phyloP scores from a whole-genome alignment of 2,797 vertebrate species.

The Dendrocincla tyrannina region DNA sequence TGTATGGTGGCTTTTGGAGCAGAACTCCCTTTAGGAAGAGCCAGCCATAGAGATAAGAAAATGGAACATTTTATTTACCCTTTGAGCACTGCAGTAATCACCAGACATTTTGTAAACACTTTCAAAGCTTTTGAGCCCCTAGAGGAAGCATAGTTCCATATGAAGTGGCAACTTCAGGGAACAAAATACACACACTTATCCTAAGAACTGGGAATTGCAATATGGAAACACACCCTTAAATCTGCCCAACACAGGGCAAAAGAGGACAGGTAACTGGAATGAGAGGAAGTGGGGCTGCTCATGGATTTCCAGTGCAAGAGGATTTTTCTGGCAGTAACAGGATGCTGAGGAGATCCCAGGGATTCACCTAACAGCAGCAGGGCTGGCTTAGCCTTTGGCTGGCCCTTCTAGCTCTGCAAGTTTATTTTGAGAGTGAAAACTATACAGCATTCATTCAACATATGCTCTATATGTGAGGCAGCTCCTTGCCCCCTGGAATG shows the following conservation, averaged over 20 bases:
- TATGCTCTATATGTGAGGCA: not conserved
- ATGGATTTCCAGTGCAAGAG: not conserved
- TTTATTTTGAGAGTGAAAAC: not conserved
- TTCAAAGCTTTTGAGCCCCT: not conserved
- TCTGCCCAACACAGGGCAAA: not conserved
- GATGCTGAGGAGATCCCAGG: not conserved
- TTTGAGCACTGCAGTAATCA: not conserved
- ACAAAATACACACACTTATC: not conserved
- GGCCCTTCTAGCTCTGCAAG: not conserved
- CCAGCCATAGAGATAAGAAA: not conserved
- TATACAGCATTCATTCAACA: not conserved
- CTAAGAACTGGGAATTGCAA: not conserved
- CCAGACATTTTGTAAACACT: slow-evolving; percentile 3
- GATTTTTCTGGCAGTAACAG: not conserved
- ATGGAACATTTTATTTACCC: not conserved
- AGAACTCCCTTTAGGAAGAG: not conserved
- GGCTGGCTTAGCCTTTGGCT: not conserved
- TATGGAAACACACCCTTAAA: not conserved
- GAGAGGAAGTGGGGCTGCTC: not conserved
- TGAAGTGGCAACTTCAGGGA: not conserved
- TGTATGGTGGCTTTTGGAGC: not conserved
- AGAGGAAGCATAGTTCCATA: not conserved
- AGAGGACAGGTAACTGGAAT: not conserved
- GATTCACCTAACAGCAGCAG: not conserved
- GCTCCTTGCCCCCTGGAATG: not conserved